A percentile compares a stretch with the other conserved stretches of the same genome.
Conservation (phyloP, 2,888 invertebrate genomes). For the Elmis aenea region DNA sequence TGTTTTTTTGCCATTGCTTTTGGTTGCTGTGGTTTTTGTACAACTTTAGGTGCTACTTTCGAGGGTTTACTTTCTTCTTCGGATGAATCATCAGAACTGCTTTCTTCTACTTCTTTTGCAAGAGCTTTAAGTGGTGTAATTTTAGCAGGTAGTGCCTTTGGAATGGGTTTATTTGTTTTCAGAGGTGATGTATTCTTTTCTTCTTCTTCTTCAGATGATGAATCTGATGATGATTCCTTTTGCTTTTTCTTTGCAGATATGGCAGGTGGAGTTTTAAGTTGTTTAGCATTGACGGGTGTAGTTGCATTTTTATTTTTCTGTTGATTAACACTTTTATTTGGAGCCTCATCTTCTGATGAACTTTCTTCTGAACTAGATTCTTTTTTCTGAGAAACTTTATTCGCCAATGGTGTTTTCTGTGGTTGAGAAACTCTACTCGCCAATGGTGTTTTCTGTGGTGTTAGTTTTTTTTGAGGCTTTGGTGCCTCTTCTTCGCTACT, state of each 20-base stretch:
- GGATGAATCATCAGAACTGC: slow-evolving; percentile 22
- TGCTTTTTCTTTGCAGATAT: slow-evolving; percentile 7
- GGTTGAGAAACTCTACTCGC: background rate
- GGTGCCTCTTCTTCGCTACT: slow-evolving; percentile 30
- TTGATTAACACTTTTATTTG: background rate
- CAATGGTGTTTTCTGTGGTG: background rate
- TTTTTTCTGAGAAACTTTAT: background rate
- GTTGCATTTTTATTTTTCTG: too few relatives aligned
- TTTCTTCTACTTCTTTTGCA: slow-evolving; percentile 7
- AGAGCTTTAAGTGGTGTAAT: slow-evolving; percentile 15
- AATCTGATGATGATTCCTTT: slow-evolving; percentile 24
- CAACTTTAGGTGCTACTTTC: slow-evolving; percentile 5
- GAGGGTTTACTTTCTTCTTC: slow-evolving; percentile 7
- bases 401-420: background rate
- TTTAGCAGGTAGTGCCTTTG: slow-evolving; percentile 24
- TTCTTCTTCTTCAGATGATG: slow-evolving; percentile 28
- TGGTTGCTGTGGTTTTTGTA: slow-evolving; percentile 5
- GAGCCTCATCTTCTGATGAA: slow-evolving; percentile 35
- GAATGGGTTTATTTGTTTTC: slow-evolving; percentile 10
- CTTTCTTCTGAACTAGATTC: slow-evolving; percentile 46
- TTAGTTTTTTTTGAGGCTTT: slow-evolving; percentile 1
- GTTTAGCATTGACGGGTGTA: too few relatives aligned
- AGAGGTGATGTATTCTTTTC: slow-evolving; percentile 21
- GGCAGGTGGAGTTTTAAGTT: background rate
- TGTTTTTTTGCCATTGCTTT: slow-evolving; percentile 17